These are phyloP conservation scores for Chrysolophus pictus DNA, from an alignment of 2,797 vertebrate species.

Conservation along the genomic window DNA sequence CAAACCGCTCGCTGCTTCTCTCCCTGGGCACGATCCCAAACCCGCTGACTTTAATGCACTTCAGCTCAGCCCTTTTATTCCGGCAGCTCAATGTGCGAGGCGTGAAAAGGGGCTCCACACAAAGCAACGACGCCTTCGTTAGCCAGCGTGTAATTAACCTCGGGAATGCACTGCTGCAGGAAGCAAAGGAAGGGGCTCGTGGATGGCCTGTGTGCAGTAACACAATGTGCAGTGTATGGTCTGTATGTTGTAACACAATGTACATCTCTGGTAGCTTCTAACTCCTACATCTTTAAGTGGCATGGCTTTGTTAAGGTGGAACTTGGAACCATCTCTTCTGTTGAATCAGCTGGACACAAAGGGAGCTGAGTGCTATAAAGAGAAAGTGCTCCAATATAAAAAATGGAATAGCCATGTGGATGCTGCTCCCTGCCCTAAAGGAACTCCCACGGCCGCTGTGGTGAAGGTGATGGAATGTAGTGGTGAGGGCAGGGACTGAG, in stretches of 20 bases:
- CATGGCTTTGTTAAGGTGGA: not conserved
- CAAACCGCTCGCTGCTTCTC: conserved; percentile 39
- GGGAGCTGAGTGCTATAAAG: not conserved
- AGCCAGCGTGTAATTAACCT: conserved; percentile 55
- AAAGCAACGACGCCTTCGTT: conserved; percentile 57
- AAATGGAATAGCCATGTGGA: not conserved
- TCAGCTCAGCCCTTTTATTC: conserved; percentile 58
- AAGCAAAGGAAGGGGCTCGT: conserved; percentile 10
- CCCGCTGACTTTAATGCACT: conserved; percentile 64
- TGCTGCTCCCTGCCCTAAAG: not conserved
- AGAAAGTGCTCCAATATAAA: not conserved
- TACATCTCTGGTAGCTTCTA: conserved; percentile 4
- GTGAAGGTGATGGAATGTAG: not conserved
- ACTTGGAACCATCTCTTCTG: not conserved
- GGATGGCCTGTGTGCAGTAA: not conserved
- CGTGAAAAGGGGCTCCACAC: conserved; percentile 59
- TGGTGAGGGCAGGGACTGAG: not conserved
- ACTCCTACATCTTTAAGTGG: conserved; percentile 14
- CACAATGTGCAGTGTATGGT: not conserved
- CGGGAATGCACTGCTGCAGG: conserved; percentile 49
- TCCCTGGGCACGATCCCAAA: conserved; percentile 56
- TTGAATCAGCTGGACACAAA: conserved; percentile 15
- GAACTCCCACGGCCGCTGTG: not conserved
- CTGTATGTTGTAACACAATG: not conserved
- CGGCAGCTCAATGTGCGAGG: conserved; percentile 42